A percentile compares a stretch with the other conserved stretches of the same genome.
Conservation (phyloP, 2,113 vertebrate species). For the Pagrus major region DNA sequence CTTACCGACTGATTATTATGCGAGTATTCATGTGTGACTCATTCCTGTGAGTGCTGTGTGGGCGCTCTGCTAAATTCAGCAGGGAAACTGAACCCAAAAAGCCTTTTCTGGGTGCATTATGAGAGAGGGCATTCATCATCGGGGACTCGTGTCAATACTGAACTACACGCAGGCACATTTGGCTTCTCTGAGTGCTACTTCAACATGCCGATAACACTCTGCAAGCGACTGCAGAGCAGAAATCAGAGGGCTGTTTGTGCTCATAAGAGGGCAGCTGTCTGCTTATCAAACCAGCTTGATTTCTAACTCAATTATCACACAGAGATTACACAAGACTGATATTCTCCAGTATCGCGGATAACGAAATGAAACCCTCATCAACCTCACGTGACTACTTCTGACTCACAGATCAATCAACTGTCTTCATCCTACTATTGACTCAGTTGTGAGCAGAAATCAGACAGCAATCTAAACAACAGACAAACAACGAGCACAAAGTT, state of each 20-base stretch:
- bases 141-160: conserved; percentile 20
- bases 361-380: not conserved
- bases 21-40: conserved; percentile 48
- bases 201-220: conserved; percentile 36
- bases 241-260: conserved; percentile 11
- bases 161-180: conserved; percentile 20
- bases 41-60: conserved; percentile 61
- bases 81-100: conserved; percentile 32
- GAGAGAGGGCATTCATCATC: conserved; percentile 36
- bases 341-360: not conserved
- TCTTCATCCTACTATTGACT: conserved; percentile 20
- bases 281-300: conserved; percentile 16
- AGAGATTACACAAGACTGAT: not conserved
- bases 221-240: conserved; percentile 2
- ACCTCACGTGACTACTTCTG: conserved; percentile 2
- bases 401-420: conserved; percentile 9
- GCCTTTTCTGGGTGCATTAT: conserved; percentile 62
- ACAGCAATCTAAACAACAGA: conserved; percentile 33
- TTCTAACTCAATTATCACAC: not conserved
- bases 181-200: conserved; percentile 56
- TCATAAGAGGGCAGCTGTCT: conserved; percentile 8
- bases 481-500: conserved; percentile 45
- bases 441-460: conserved; percentile 7
- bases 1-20: conserved; percentile 40
- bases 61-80: conserved; percentile 50